Conservation (phyloP, 92 coral and sea anemone genomes). For the Actinostola sp. region DNA sequence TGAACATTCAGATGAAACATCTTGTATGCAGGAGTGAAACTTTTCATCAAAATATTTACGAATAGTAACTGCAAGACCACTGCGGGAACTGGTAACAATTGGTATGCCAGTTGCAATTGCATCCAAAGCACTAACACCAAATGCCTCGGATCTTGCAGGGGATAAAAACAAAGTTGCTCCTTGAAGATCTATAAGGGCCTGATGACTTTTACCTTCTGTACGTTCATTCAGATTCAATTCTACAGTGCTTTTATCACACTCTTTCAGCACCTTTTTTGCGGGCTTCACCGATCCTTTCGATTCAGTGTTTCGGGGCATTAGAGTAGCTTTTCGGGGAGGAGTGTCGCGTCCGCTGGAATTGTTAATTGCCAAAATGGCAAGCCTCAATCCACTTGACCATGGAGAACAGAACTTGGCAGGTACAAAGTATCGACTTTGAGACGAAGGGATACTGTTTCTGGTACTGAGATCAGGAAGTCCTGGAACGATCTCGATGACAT, state of each 20-base stretch:
- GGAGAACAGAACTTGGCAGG: constrained; percentile 34
- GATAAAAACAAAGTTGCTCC: constrained; percentile 44
- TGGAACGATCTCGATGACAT: constrained; percentile 60
- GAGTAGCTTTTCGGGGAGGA: constrained; percentile 13
- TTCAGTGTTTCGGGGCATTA: constrained; percentile 20
- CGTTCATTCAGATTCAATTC: constrained; percentile 20
- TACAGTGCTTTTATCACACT: constrained; percentile 3
- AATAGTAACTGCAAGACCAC: constrained; percentile 46
- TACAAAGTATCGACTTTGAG: constrained; percentile 56
- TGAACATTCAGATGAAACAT: constrained; percentile 4
- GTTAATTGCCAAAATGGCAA: constrained; percentile 43
- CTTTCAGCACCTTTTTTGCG: constrained; percentile 8
- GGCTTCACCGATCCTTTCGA: constrained; percentile 12
- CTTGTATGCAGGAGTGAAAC: constrained; percentile 32
- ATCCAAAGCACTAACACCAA: constrained; percentile 50
- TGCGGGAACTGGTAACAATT: constrained; percentile 23
- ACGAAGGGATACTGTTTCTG: constrained; percentile 49
- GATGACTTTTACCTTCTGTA: background rate
- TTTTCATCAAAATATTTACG: constrained; percentile 20
- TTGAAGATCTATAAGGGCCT: constrained; percentile 36
- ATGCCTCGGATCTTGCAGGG: constrained; percentile 42
- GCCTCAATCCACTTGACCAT: constrained; percentile 20
- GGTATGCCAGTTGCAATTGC: constrained; percentile 57
- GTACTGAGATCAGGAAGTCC: constrained; percentile 53
- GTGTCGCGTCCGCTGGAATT: constrained; percentile 12